These are phyloP conservation scores for Calephelis virginiensis DNA, from an alignment of 1,140 invertebrate species.

Conservation along the genomic window DNA sequence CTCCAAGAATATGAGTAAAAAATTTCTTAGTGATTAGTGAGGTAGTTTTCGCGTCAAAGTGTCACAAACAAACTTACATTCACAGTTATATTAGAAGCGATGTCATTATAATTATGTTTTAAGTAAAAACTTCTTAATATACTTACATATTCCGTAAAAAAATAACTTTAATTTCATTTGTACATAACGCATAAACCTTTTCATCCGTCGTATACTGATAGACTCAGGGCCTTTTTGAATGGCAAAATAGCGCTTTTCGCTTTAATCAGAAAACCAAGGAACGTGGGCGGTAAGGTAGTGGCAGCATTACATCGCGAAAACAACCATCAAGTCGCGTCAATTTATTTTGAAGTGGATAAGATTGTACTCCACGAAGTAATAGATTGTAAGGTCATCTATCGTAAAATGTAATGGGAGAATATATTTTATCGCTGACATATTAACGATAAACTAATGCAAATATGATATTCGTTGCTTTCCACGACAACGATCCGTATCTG, in stretches of 20 bases:
- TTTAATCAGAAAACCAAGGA: background rate
- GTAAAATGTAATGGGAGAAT: background rate
- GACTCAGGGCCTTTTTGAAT: background rate
- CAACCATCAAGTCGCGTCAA: conserved; percentile 18
- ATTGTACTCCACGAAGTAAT: conserved; percentile 15
- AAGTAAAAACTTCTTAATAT: too few species aligned
- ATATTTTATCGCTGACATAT: conserved; percentile 6
- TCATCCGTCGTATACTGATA: too few species aligned
- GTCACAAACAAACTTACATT: too few species aligned
- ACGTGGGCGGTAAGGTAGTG: conserved; percentile 14
- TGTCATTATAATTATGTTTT: too few species aligned
- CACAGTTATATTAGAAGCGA: too few species aligned
- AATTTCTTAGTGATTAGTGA: too few species aligned
- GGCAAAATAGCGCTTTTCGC: background rate
- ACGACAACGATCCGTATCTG: too few species aligned
- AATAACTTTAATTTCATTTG: too few species aligned
- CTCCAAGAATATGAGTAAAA: too few species aligned
- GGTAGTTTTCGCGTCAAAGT: too few species aligned
- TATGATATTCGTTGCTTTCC: background rate
- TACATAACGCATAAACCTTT: too few species aligned
- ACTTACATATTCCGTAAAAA: too few species aligned
- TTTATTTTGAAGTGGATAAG: conserved; percentile 18
- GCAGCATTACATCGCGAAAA: conserved; percentile 6
- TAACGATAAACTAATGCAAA: background rate
- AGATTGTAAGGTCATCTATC: conserved; percentile 12